These are phyloP conservation scores for Brotogeris chrysoptera DNA, from an alignment of 2,797 vertebrate genomes.

Conservation along the genomic window DNA sequence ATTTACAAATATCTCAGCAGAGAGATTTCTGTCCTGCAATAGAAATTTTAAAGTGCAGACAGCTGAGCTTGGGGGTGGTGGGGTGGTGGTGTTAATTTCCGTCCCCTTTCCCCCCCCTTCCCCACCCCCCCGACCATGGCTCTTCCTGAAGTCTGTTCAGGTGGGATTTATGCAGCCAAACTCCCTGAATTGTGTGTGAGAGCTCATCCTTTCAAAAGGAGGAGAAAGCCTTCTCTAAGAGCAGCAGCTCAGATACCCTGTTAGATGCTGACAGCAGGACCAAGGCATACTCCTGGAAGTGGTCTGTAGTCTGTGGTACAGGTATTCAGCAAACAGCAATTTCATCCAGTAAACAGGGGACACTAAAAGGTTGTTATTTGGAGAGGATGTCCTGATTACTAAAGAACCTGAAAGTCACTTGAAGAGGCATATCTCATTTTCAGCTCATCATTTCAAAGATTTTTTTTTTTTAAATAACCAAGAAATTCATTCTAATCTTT, in stretches of 20 bases:
- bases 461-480: background rate
- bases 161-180: accelerated
- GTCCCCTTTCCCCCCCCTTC: no score
- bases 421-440: background rate
- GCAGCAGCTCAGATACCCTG: background rate
- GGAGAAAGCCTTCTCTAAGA: background rate
- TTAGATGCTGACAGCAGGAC: background rate
- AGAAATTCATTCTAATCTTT: conserved; percentile 4
- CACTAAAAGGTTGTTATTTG: background rate
- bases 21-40: background rate
- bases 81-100: background rate
- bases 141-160: background rate
- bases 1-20: background rate
- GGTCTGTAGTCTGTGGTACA: background rate
- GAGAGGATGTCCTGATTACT: background rate
- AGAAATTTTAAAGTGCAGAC: background rate
- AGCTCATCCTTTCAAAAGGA: background rate
- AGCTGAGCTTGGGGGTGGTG: background rate
- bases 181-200: background rate
- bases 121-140: accelerated
- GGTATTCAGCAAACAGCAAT: background rate
- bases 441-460: background rate
- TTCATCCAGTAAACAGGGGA: background rate
- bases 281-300: background rate
- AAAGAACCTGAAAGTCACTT: background rate